Percentiles rank a stretch among this genome's conserved stretches.
Conservation (phyloP, 2,888 invertebrate genomes). For the Liposcelis brunnea region DNA sequence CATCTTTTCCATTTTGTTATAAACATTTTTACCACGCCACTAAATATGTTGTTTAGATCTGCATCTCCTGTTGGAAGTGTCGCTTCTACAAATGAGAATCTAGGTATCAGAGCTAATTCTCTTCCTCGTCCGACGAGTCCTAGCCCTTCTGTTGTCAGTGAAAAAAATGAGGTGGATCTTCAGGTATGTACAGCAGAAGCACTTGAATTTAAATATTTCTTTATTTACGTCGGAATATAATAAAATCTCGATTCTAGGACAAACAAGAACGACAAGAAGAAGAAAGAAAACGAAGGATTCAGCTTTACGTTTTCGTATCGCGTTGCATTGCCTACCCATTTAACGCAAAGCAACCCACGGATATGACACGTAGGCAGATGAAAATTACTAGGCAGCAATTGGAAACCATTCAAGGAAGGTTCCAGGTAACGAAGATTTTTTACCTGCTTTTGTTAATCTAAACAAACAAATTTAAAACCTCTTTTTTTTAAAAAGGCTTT, state of each 20-base stretch:
- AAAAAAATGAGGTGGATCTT: conserved; percentile 68
- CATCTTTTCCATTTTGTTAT: no score
- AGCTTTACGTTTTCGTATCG: conserved; percentile 95
- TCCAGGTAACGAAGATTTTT: conserved; percentile 47
- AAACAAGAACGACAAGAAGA: conserved; percentile 93
- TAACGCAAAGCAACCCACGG: conserved; percentile 97
- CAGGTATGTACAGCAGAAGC: conserved; percentile 40
- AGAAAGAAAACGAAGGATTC: conserved; percentile 83
- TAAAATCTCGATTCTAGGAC: conserved; percentile 39
- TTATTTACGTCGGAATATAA: no score
- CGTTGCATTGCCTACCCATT: conserved; percentile 97
- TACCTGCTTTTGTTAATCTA: neutral
- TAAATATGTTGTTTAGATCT: conserved; percentile 26
- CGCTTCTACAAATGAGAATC: conserved; percentile 40
- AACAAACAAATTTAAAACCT: neutral
- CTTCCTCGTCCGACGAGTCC: conserved; percentile 71
- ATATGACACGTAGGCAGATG: conserved; percentile 88
- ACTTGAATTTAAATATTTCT: no score
- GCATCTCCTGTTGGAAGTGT: conserved; percentile 42
- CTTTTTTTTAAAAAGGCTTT: conserved; percentile 43
- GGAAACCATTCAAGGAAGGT: conserved; percentile 82
- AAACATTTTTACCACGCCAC: no score
- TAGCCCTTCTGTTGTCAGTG: conserved; percentile 79
- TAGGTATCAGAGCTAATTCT: conserved; percentile 42
- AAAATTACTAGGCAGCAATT: conserved; percentile 94